phyloP scores from a whole-genome alignment of 2,888 invertebrate species.

The Drosophila quasianomalipes region DNA sequence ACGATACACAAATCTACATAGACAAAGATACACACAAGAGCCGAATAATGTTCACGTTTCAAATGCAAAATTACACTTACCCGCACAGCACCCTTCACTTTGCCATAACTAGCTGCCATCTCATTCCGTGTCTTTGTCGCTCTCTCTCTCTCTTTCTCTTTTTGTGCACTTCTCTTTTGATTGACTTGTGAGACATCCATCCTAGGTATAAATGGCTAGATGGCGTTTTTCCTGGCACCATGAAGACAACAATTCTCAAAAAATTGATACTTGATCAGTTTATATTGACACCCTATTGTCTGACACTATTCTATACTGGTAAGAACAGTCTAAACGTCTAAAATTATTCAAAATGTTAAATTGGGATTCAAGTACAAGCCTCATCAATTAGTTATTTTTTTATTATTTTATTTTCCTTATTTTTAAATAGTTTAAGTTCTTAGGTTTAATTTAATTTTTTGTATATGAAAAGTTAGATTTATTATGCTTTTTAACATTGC shows the following conservation, averaged over 20 bases:
- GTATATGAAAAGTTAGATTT: background rate
- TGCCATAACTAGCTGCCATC: conserved; percentile 18
- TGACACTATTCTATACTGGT: conserved; percentile 91
- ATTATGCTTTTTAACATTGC: background rate
- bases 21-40: conserved; percentile 20
- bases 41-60: conserved; percentile 1
- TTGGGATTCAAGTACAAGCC: background rate
- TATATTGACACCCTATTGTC: conserved; percentile 90
- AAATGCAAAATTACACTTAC: conserved; percentile 34
- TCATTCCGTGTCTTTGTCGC: background rate
- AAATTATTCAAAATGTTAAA: background rate
- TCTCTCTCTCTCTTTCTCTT: too few relatives aligned
- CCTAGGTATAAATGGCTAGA: conserved; percentile 93
- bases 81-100: conserved; percentile 10
- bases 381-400: background rate
- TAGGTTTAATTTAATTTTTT: background rate
- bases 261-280: conserved; percentile 92
- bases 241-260: conserved; percentile 87
- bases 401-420: background rate
- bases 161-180: background rate
- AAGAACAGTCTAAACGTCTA: conserved; percentile 59
- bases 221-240: conserved; percentile 88
- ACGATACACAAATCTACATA: conserved; percentile 19
- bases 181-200: conserved; percentile 25
- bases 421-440: background rate